Evolutionary conservation across 1,140 invertebrate genomes (phyloP), one percentile per base, ranked within the genome.

Genomic region (Temnothorax longispinosus): DNA sequence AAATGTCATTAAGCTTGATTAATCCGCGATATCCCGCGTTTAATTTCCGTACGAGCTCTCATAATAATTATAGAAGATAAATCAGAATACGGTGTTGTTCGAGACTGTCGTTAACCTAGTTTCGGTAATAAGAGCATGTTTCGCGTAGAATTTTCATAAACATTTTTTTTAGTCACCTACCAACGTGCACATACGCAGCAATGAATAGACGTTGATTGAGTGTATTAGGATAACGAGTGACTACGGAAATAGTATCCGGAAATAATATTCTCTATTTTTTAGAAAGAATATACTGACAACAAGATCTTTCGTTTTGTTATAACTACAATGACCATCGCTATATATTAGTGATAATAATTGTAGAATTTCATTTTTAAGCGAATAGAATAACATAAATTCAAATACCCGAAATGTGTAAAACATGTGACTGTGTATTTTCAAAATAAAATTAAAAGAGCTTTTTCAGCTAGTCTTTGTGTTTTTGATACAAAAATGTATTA

Each of bases 41-140:
- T 84, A 84, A 74, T 84, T 84, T 58, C 69, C 69, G 41, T 38
- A 32, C 80, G 44, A 62, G 54, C 80, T 74, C 32, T 84, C 41
- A 50, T 84, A 60, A 60, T 84, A 75, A 75, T 84, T 84, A 74
- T 84, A 84, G 41, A 75, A 75, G 80, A 84, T 75, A 84, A 75
- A 84, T 84, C 69, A 60, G 80, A 60, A 74, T 82, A 84, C n/a
- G 32, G 27, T 62, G 54, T 75, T 84, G 54, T 62, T 47, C 27
- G 54, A 44, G 67, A 69, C 41, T 58, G 54, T 56, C 67, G 41
- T 74, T 84, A 84, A 84, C 69, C 80, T 27, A 84, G 18, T 84
- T 84, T 84, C 5, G 41, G 2, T 74, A 60, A 84, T 74, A 62
- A 62, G 56, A 75, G 38, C 18, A 35, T 47, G 18, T 58, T 38